Conservation (phyloP, 2,797 vertebrate species). For the Tokudaia tokunoshimensis region DNA sequence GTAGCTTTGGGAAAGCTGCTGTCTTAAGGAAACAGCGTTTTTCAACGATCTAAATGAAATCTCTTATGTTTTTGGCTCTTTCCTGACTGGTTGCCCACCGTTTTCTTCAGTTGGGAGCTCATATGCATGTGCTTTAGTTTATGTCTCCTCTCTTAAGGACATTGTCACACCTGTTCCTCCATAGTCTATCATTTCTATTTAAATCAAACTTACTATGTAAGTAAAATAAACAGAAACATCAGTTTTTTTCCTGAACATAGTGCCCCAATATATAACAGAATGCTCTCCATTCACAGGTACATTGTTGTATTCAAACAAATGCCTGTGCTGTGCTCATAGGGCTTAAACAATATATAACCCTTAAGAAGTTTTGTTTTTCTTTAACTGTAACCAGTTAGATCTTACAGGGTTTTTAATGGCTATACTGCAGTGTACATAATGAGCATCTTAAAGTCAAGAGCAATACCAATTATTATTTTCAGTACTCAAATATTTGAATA, state of each 20-base stretch:
- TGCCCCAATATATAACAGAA: constrained; percentile 61
- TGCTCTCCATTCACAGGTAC: constrained; percentile 39
- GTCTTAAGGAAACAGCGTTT: constrained; percentile 56
- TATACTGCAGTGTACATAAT: constrained; percentile 26
- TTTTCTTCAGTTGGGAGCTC: constrained; percentile 58
- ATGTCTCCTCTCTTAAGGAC: constrained; percentile 74
- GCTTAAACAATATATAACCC: constrained; percentile 30
- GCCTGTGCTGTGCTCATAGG: constrained; percentile 24
- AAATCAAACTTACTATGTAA: constrained; percentile 80
- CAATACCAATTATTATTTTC: constrained; percentile 1
- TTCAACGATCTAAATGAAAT: constrained; percentile 40
- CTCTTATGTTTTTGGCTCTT: background rate
- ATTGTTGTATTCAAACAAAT: constrained; percentile 73
- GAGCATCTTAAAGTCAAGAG: background rate
- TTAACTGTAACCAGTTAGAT: background rate
- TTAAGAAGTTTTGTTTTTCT: background rate
- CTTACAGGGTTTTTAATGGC: background rate
- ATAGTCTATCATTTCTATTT: constrained; percentile 75
- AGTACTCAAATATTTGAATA: constrained; percentile 35
- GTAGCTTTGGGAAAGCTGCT: background rate
- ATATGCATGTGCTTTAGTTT: constrained; percentile 72
- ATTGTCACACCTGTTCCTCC: constrained; percentile 75
- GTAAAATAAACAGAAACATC: constrained; percentile 77
- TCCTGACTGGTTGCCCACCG: constrained; percentile 50
- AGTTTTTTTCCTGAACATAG: constrained; percentile 73